A percentile compares a stretch with the other conserved stretches of the same genome.
Evolutionary conservation across 2,797 vertebrate genomes (phyloP).

Genomic region (Cossypha polioptera): DNA sequence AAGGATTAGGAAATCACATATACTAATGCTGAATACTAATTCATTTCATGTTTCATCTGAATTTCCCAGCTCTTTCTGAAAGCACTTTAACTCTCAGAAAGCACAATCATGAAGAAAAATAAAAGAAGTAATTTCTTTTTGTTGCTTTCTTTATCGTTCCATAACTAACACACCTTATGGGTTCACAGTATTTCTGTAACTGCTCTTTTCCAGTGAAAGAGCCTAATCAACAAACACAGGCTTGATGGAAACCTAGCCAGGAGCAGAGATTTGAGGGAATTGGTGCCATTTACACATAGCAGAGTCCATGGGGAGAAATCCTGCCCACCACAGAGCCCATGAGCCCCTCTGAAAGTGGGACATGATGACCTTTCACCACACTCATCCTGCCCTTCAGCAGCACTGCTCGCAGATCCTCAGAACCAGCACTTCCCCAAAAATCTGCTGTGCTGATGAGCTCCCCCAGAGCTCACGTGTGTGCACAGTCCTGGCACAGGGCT

Average conservation of each 20-base stretch:
- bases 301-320: background rate
- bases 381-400: background rate
- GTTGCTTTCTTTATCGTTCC: background rate
- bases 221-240: background rate
- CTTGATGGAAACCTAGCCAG: background rate
- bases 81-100: background rate
- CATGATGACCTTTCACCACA: accelerated
- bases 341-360: background rate
- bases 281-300: background rate
- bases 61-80: background rate
- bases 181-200: background rate
- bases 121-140: background rate
- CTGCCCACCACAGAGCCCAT: background rate
- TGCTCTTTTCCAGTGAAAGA: background rate
- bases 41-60: conserved; percentile 12
- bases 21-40: conserved; percentile 24
- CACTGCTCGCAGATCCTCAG: background rate
- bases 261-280: background rate
- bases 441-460: background rate
- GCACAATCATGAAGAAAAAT: background rate
- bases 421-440: background rate
- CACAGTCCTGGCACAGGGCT: background rate
- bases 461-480: background rate
- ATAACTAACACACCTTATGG: background rate
- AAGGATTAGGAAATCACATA: conserved; percentile 23